A percentile compares a stretch with the other conserved stretches of the same genome.
These are phyloP conservation scores for Idaea straminata DNA, from an alignment of 2,888 invertebrate species.

Conservation along the genomic window DNA sequence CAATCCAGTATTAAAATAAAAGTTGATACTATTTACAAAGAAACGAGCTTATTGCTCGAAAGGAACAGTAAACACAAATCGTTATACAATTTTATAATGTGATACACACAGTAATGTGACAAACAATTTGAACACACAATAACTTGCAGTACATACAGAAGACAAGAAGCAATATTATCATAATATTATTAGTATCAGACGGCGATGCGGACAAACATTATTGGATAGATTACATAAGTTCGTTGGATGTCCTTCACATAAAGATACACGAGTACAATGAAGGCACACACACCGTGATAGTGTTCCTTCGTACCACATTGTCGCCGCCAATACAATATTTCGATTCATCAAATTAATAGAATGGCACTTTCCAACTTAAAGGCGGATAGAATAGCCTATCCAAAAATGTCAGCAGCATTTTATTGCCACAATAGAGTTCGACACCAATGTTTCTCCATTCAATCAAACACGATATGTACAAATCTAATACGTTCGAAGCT, in stretches of 20 bases:
- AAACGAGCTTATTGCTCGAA: conserved; percentile 19
- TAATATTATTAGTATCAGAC: conserved; percentile 1
- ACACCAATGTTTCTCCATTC: conserved; percentile 35
- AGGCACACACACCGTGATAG: background rate
- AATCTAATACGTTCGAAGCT: conserved; percentile 32
- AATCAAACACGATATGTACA: conserved; percentile 50
- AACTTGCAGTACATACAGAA: conserved; percentile 23
- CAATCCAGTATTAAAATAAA: conserved; percentile 21
- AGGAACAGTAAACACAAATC: conserved; percentile 23
- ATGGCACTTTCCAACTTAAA: conserved; percentile 62
- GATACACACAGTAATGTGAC: conserved; percentile 17
- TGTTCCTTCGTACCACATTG: conserved; percentile 9
- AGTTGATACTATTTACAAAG: conserved; percentile 29
- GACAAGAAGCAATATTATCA: conserved; percentile 21
- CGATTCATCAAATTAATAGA: conserved; percentile 39
- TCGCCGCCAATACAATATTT: conserved; percentile 17
- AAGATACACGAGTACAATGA: background rate
- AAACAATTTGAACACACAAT: conserved; percentile 25
- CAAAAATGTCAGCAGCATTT: conserved; percentile 36
- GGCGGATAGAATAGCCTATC: conserved; percentile 25
- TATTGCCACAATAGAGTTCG: conserved; percentile 27
- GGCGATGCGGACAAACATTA: background rate
- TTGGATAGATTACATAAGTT: background rate
- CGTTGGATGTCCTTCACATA: background rate
- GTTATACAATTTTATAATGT: conserved; percentile 17